phyloP scores from a whole-genome alignment of 1,140 invertebrate species.

The Drosophila lini region DNA sequence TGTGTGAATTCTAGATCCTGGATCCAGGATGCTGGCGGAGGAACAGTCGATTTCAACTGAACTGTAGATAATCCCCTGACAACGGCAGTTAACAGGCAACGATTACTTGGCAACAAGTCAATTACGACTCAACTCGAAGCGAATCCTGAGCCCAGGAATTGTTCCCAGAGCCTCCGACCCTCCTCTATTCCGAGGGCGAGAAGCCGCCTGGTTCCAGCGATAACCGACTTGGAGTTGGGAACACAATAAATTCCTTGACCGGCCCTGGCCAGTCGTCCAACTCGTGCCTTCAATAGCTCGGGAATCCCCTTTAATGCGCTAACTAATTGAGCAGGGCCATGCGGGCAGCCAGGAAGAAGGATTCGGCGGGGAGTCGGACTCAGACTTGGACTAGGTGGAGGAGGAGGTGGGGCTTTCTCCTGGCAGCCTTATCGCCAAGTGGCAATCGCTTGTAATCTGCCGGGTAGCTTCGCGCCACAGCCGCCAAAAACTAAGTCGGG shows the following conservation, averaged over 20 bases:
- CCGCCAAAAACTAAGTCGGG: conserved; percentile 33
- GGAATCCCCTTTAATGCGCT: conserved; percentile 73
- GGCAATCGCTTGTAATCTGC: conserved; percentile 72
- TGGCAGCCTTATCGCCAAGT: conserved; percentile 57
- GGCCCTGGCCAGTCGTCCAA: conserved; percentile 6
- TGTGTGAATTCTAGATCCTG: conserved; percentile 11
- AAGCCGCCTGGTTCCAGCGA: conserved; percentile 63
- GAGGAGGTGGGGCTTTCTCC: conserved; percentile 15
- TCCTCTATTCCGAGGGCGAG: not conserved
- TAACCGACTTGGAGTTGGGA: conserved; percentile 54
- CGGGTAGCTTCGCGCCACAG: conserved; percentile 20
- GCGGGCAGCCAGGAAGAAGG: conserved; percentile 16
- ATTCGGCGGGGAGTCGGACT: not conserved
- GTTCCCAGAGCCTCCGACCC: conserved; percentile 3
- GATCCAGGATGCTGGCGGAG: conserved; percentile 12
- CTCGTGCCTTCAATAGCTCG: conserved; percentile 30
- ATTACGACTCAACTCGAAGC: conserved; percentile 59
- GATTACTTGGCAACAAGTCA: conserved; percentile 83
- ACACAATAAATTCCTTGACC: conserved; percentile 71
- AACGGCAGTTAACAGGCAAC: conserved; percentile 82
- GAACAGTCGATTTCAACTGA: conserved; percentile 71
- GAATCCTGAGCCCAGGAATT: conserved; percentile 15
- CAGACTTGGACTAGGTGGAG: not conserved
- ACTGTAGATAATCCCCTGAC: conserved; percentile 82
- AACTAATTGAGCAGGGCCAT: conserved; percentile 70